Percentiles rank a stretch among this genome's conserved stretches.
These are phyloP conservation scores for Achroia grisella DNA, from an alignment of 1,140 invertebrate species.

Conservation along the genomic window DNA sequence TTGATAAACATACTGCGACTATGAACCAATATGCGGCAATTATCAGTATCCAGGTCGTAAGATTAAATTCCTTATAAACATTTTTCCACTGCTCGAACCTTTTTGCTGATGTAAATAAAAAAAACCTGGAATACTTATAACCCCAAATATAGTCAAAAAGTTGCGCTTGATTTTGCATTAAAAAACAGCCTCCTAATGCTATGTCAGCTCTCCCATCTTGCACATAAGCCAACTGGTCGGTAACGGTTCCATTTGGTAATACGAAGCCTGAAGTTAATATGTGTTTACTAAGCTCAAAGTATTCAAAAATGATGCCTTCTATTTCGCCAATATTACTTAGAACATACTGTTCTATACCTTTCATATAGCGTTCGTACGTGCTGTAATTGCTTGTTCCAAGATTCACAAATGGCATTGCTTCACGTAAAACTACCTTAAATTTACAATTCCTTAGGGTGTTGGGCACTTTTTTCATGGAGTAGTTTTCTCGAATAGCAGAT, in stretches of 20 bases:
- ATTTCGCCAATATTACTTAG: constrained; percentile 20
- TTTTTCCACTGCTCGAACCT: constrained; percentile 29
- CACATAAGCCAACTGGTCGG: constrained; percentile 22
- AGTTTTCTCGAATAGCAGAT: background rate
- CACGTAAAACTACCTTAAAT: constrained; percentile 20
- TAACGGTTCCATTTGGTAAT: constrained; percentile 25
- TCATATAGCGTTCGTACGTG: constrained; percentile 9
- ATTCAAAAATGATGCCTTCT: constrained; percentile 3
- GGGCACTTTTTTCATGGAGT: constrained; percentile 14
- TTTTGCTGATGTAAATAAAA: constrained; percentile 25
- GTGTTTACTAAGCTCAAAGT: no score
- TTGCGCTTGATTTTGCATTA: constrained; percentile 27
- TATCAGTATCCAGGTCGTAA: constrained; percentile 28
- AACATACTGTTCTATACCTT: constrained; percentile 32
- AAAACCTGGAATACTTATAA: constrained; percentile 24
- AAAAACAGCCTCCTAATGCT: constrained; percentile 21
- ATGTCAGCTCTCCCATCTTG: constrained; percentile 20
- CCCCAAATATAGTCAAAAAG: constrained; percentile 35
- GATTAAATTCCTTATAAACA: constrained; percentile 31
- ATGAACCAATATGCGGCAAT: constrained; percentile 5
- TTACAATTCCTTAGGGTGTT: constrained; percentile 19
- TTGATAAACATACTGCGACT: constrained; percentile 2
- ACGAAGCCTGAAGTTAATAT: constrained; percentile 16
- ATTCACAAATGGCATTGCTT: constrained; percentile 25
- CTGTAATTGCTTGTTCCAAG: constrained; percentile 14